These are phyloP conservation scores for Todus mexicanus DNA, from an alignment of 2,797 vertebrate genomes.

Conservation along the genomic window DNA sequence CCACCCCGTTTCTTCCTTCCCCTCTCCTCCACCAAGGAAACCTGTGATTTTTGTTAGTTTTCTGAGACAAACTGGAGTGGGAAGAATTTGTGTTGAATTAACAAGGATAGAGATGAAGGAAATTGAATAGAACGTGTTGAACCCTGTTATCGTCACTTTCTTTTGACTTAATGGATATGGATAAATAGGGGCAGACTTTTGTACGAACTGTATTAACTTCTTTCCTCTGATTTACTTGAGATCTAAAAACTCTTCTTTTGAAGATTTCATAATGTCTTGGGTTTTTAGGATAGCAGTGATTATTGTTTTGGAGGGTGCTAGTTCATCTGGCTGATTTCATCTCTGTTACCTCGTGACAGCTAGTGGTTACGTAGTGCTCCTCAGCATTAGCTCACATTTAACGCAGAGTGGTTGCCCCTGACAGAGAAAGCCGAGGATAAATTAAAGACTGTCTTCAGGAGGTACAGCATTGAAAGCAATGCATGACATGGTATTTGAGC, in stretches of 20 bases:
- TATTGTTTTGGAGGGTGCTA: not conserved
- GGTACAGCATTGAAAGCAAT: not conserved
- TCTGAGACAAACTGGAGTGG: not conserved
- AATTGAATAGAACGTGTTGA: not conserved
- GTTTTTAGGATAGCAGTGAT: not conserved
- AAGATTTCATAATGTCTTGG: not conserved
- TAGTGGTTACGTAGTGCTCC: not conserved
- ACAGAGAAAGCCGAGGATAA: not conserved
- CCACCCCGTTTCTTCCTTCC: not conserved
- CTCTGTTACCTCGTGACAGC: not conserved
- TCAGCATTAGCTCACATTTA: not conserved
- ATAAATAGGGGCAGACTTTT: not conserved
- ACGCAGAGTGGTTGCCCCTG: not conserved
- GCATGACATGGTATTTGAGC: not conserved
- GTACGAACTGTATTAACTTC: not conserved
- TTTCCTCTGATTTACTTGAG: not conserved
- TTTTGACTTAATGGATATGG: not conserved
- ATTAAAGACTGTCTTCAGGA: not conserved
- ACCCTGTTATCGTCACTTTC: not conserved
- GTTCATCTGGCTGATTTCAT: not conserved
- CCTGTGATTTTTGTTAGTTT: not conserved
- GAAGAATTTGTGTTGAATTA: not conserved
- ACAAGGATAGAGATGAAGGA: not conserved
- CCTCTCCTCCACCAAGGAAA: not conserved
- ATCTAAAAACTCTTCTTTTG: not conserved